A percentile compares a stretch with the other conserved stretches of the same genome.
These are phyloP conservation scores for Varecia variegata DNA, from an alignment of 2,797 vertebrate genomes.

Conservation along the genomic window DNA sequence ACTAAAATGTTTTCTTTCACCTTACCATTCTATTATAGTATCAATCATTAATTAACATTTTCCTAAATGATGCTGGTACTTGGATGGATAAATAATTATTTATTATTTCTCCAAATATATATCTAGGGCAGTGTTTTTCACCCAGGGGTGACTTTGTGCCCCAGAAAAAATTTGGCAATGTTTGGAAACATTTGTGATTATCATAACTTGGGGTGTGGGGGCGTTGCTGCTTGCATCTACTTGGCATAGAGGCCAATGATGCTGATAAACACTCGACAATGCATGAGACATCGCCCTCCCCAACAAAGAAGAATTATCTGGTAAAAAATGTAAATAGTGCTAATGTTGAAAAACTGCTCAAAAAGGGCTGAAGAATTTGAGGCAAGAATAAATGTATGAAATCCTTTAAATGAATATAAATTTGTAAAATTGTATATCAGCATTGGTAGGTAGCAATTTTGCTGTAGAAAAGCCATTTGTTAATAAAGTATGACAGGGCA, in stretches of 20 bases:
- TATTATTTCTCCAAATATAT: neutral
- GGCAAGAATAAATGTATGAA: neutral
- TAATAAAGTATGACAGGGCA: neutral
- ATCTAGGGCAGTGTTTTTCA: neutral
- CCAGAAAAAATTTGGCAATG: neutral
- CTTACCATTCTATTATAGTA: neutral
- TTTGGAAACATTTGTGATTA: neutral
- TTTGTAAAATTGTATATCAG: neutral
- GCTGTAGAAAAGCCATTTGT: neutral
- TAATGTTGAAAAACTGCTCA: neutral
- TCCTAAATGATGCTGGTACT: neutral
- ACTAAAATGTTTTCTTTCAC: neutral
- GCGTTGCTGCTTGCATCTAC: neutral
- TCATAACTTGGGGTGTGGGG: rapidly evolving
- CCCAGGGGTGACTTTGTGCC: neutral
- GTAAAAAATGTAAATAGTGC: neutral
- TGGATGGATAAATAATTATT: neutral
- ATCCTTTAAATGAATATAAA: neutral
- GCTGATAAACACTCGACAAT: no score
- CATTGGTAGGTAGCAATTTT: neutral
- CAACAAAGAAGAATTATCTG: neutral
- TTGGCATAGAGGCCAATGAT: no score
- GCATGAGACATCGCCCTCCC: no score
- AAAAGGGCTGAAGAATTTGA: neutral
- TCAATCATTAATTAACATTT: neutral